A percentile compares a stretch with the other conserved stretches of the same genome.
Evolutionary conservation across 2,113 vertebrate species (phyloP).

Genomic region (Marmota flaviventris): DNA sequence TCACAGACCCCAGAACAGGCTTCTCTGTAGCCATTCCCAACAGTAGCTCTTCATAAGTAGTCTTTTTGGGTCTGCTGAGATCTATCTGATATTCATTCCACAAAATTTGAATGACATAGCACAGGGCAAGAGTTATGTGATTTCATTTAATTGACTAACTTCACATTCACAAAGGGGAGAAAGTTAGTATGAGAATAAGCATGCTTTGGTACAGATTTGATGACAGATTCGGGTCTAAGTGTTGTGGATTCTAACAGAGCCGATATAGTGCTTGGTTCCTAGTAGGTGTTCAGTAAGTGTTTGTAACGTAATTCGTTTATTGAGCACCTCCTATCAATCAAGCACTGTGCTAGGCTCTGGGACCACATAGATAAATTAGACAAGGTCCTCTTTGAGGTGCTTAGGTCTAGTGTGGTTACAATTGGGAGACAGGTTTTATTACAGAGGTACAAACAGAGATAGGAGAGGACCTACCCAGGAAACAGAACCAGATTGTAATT

Average conservation of each 20-base stretch:
- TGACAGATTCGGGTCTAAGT: constrained; percentile 10
- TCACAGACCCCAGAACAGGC: neutral
- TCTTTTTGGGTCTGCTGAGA: constrained; percentile 10
- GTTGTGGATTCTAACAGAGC: constrained; percentile 65
- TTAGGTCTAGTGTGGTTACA: constrained; percentile 28
- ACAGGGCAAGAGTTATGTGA: neutral
- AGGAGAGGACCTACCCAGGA: neutral
- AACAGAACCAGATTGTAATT: neutral
- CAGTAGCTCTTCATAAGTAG: neutral
- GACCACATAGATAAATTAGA: constrained; percentile 49
- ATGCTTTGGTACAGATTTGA: neutral
- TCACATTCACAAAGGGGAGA: neutral
- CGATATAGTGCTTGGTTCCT: constrained; percentile 72
- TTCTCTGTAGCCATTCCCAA: neutral
- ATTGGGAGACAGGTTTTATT: neutral
- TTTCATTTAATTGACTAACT: constrained; percentile 16
- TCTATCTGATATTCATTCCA: neutral
- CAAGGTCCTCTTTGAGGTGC: neutral
- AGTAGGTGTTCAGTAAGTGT: constrained; percentile 79
- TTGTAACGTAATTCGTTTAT: constrained; percentile 77
- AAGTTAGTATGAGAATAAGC: neutral
- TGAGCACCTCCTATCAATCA: constrained; percentile 79
- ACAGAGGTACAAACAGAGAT: neutral
- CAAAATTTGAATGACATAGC: constrained; percentile 12
- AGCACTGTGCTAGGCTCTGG: constrained; percentile 73